A percentile compares a stretch with the other conserved stretches of the same genome.
Evolutionary conservation across 2,113 vertebrate species (phyloP).

Genomic region (Gavia stellata): DNA sequence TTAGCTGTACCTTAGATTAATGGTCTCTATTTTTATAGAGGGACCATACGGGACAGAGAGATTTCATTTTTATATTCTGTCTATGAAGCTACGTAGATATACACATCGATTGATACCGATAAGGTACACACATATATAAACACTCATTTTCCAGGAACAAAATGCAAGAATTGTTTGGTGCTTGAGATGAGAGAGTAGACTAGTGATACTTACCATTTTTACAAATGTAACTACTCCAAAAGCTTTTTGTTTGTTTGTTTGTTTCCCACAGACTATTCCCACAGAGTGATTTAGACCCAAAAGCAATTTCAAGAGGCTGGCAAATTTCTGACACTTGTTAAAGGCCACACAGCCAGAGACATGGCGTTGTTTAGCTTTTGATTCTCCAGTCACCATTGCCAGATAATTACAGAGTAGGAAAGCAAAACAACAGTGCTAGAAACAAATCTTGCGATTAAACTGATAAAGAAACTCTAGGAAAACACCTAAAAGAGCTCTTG

Average conservation of each 20-base stretch:
- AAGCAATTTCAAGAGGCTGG: background rate
- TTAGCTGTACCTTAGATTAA: background rate
- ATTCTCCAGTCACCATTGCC: background rate
- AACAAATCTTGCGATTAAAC: background rate
- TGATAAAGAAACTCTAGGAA: conserved; percentile 14
- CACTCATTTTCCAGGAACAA: background rate
- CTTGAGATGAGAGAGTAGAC: background rate
- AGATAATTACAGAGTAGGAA: background rate
- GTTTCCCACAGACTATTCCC: background rate
- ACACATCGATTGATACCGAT: background rate
- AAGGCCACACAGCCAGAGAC: background rate
- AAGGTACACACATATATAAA: background rate
- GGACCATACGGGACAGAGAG: background rate
- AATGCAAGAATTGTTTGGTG: background rate
- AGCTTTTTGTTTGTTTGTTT: background rate
- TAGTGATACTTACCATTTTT: background rate
- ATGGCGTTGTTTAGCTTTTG: background rate
- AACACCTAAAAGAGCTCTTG: background rate
- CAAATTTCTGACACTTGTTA: background rate
- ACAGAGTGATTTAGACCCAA: background rate
- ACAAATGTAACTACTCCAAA: background rate
- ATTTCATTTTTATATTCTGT: background rate
- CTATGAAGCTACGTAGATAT: background rate
- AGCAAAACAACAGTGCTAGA: background rate
- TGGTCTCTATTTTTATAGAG: background rate